Conservation (phyloP, 2,113 vertebrate species). For the cat (Felis catus) region F.catus_Fca126_mat1.0 CM031412.1:192036501-192037000, state of each 20-base stretch:
- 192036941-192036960: not conserved
- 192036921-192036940: not conserved
- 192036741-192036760: not conserved
- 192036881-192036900: not conserved
- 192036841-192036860: not conserved
- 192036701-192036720: not conserved
- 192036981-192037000: not conserved
- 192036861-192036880: not conserved
- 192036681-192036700: not conserved
- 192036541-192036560: not conserved
- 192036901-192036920: not conserved
- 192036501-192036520: not conserved
- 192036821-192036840: not conserved
- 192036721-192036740: not conserved
- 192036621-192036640: not conserved
- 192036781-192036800: not conserved
- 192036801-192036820: not conserved
- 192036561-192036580: not conserved
- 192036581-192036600: not conserved
- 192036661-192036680: not conserved
- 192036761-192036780: not conserved
- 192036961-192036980: not conserved
- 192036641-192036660: not conserved
- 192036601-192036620: not conserved
- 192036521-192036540: not conserved